Evolutionary conservation across 2,113 vertebrate genomes (phyloP), one percentile per base, ranked within the genome.

Genomic region (Gobius niger): DNA sequence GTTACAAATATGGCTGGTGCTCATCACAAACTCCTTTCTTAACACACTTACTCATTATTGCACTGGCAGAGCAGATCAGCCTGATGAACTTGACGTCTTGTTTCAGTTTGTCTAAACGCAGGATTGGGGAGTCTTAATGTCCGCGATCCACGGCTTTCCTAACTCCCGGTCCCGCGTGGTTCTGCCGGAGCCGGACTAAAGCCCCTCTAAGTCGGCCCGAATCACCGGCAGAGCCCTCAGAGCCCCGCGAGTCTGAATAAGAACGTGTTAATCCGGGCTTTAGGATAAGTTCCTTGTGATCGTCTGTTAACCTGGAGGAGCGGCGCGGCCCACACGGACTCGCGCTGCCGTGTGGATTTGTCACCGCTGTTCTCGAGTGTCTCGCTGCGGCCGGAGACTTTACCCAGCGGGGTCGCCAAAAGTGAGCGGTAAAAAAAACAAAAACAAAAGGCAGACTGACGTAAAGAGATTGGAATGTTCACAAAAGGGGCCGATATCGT

Each of bases 241-340:
- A 90, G 83, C 87, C 84, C 80, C 83, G 83, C 88, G 82, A 89
- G 85, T 86, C 90, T 85, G 85, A 86, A 89, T 89, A 88, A 91
- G 82, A 89, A 75, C 86, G 70, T 85, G 86, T 88, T 90, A 88
- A 91, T 89, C 88, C 83, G 84, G 87, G 85, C 53, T 88, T 89
- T 87, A 86, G 79, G 88, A 82, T 61, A 62, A 84, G 81, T 88
- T 81, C 70, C 78, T 85, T 84, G 85, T 72, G 83, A 79, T 88
- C 77, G 81, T 79, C 80, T 84, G 86, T 74, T 87, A 89, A 88
- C 86, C 87, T 88, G 86, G 85, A 78, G 79, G 16, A 56, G 60
- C 60, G 76, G 46, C 9, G 52, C 46, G 74, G 52, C 81, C 86
- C 85, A 88, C 84, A 81, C 88, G 84, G 81, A 84, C 83, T 70